phyloP scores from a whole-genome alignment of 2,888 invertebrate genomes.

The Chrysopilus asiliformis region DNA sequence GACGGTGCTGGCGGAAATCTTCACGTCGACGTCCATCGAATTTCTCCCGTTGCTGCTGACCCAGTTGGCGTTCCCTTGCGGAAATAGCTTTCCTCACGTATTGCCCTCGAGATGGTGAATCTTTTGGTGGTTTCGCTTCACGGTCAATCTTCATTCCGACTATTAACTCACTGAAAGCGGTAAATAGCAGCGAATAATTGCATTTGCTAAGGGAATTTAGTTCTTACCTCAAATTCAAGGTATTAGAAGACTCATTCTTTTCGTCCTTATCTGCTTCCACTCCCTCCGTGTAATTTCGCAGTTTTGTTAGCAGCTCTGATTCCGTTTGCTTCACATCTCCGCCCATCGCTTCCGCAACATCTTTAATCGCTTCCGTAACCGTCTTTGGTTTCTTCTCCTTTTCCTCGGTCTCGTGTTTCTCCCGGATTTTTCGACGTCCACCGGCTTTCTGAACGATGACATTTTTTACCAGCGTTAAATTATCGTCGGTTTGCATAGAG shows the following conservation, averaged over 20 bases:
- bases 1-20: not conserved
- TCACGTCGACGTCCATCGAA: not conserved
- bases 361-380: slow-evolving; percentile 45
- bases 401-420: too few species aligned
- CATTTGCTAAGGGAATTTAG: too few species aligned
- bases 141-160: slow-evolving; percentile 67
- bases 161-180: slow-evolving; percentile 48
- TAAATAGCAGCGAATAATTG: not conserved
- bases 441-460: slow-evolving; percentile 26
- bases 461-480: slow-evolving; percentile 14
- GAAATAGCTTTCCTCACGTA: slow-evolving; percentile 33
- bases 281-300: slow-evolving; percentile 39
- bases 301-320: slow-evolving; percentile 55
- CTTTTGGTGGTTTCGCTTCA: slow-evolving; percentile 27
- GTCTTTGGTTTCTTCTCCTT: slow-evolving; percentile 19
- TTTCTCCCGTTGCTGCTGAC: not conserved
- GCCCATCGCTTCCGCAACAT: slow-evolving; percentile 55
- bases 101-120: slow-evolving; percentile 24
- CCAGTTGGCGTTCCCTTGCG: slow-evolving; percentile 5
- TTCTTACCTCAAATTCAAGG: too few species aligned
- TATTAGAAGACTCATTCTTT: too few species aligned
- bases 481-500: slow-evolving; percentile 28
- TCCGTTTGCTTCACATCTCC: slow-evolving; percentile 57
- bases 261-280: too few species aligned
- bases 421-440: slow-evolving; percentile 13